Conservation (phyloP, 1,140 invertebrate genomes). For the Heliconius hermathena region DNA sequence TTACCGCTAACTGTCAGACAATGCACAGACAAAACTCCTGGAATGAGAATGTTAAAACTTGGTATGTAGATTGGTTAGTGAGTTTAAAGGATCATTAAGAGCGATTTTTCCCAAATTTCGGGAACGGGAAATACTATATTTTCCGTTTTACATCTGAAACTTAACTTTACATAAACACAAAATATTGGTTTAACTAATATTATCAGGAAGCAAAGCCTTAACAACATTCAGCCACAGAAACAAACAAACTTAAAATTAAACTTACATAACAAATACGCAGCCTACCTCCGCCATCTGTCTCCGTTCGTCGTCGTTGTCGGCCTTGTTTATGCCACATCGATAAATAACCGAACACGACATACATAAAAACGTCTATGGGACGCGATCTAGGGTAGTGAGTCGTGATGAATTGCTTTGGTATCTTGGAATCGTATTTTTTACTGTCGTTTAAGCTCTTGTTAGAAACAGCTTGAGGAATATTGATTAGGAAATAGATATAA, state of each 20-base stretch:
- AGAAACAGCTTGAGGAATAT: neutral
- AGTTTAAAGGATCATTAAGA: too few relatives aligned
- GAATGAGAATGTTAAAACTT: too few relatives aligned
- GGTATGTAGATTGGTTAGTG: too few relatives aligned
- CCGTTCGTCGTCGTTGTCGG: neutral
- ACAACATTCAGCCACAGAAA: neutral
- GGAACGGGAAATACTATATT: too few relatives aligned
- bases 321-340: conserved; percentile 29
- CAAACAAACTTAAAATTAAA: neutral
- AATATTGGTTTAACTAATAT: too few relatives aligned
- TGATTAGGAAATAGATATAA: neutral
- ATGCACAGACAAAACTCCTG: too few relatives aligned
- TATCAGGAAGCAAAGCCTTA: too few relatives aligned
- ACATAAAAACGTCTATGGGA: conserved; percentile 16
- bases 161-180: too few relatives aligned
- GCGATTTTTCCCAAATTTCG: too few relatives aligned
- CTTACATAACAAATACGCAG: conserved; percentile 3
- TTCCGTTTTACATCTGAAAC: too few relatives aligned
- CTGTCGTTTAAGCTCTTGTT: neutral
- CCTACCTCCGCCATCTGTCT: conserved; percentile 19
- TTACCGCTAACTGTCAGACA: too few relatives aligned
- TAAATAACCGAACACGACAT: conserved; percentile 18
- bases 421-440: conserved; percentile 20
- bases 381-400: neutral
- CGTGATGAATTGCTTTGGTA: conserved; percentile 15